A percentile compares a stretch with the other conserved stretches of the same genome.
Evolutionary conservation across 2,888 invertebrate species (phyloP).

Genomic region (Eupithecia subfuscata): DNA sequence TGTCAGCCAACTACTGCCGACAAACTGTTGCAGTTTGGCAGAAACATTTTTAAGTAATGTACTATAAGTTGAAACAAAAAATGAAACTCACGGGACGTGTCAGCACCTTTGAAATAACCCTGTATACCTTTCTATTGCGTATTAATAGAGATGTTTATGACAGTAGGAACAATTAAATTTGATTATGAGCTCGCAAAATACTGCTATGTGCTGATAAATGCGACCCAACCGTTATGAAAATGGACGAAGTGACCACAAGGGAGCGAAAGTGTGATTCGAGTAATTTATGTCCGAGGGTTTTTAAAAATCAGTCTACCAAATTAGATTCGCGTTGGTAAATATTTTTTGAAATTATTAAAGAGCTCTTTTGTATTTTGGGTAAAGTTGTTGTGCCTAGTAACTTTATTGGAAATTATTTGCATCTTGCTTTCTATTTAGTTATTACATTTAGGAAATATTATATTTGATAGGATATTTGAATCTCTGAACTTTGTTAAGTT

Average conservation of each 20-base stretch:
- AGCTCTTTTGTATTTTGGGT: background rate
- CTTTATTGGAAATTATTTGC: background rate
- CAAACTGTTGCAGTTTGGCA: too few relatives aligned
- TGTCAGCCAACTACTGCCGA: too few relatives aligned
- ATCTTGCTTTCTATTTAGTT: background rate
- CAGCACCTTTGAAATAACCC: background rate
- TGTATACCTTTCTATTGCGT: background rate
- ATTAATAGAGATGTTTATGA: background rate
- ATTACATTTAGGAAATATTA: background rate
- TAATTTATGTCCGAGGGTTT: slow-evolving; percentile 40
- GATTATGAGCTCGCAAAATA: background rate
- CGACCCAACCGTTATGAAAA: slow-evolving; percentile 17
- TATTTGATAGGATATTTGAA: background rate
- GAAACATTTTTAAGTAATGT: too few relatives aligned
- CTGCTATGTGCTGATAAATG: background rate
- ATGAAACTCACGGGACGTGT: background rate
- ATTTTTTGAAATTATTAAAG: background rate
- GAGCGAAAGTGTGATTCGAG: slow-evolving; percentile 44
- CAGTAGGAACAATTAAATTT: background rate
- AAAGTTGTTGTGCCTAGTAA: background rate
- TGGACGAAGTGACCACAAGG: slow-evolving; percentile 27
- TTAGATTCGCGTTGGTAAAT: background rate
- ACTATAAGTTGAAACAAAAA: too few relatives aligned
- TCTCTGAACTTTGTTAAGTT: background rate
- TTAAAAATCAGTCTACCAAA: slow-evolving; percentile 32